These are phyloP conservation scores for Plebejus argus DNA, from an alignment of 2,888 invertebrate genomes.

Conservation along the genomic window DNA sequence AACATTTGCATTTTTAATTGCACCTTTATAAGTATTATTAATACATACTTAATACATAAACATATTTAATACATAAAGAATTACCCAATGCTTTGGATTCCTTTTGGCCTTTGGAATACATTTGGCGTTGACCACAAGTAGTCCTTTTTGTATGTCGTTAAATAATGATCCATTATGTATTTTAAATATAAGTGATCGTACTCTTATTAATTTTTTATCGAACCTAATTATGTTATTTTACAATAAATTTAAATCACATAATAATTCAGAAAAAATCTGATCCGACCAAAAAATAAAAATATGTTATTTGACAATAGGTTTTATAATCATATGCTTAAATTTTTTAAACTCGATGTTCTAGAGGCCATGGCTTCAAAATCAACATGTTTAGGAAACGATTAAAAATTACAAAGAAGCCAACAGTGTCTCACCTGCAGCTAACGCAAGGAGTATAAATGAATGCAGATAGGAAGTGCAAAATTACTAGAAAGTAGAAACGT, in stretches of 20 bases:
- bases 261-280: no score
- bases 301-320: neutral
- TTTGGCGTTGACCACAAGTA: constrained; percentile 81
- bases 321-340: neutral
- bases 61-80: constrained; percentile 43
- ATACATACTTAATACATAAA: no score
- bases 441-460: no score
- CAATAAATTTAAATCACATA: no score
- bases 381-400: neutral
- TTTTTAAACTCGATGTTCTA: neutral
- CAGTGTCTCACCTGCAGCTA: no score
- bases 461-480: no score
- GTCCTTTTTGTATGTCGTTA: constrained; percentile 83
- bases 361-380: neutral
- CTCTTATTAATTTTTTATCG: neutral
- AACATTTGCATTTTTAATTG: no score
- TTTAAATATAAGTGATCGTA: constrained; percentile 18
- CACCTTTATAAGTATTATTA: no score
- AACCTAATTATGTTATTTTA: neutral
- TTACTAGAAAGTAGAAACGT: no score
- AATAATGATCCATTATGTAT: constrained; percentile 79
- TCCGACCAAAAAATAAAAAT: neutral
- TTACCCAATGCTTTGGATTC: constrained; percentile 51
- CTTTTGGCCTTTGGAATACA: constrained; percentile 41
- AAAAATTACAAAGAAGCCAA: neutral